Evolutionary conservation across 2,888 invertebrate species (phyloP), one percentile per base, ranked within the genome.

Genomic region (Sthenelais limicola): DNA sequence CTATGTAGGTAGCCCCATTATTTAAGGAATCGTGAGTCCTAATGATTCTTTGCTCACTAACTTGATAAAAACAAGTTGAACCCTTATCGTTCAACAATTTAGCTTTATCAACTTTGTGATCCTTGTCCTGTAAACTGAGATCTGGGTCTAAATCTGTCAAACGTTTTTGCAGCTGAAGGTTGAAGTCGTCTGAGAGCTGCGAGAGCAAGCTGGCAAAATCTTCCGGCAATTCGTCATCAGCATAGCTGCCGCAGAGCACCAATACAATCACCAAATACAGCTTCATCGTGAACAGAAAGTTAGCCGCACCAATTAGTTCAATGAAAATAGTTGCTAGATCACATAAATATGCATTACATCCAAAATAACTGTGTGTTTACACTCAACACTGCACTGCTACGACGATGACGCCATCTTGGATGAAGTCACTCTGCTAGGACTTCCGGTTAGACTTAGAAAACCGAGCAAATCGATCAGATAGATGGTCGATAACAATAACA

Each of bases 371-470:
- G 21, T 38, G 38, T 62, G 62, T 62, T 62, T 62, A 62, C 62
- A 62, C 62, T 35, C 38, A 26, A 4, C 24, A 15, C n/a, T 2
- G 38, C 62, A 33, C 62, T 62, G 62, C 62, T 62, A 62, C 33
- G 24, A 62, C 62, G 62, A n/a, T n/a, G n/a, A 62, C 62, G 62
- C 62, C 62, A 62, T 62, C 26, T 62, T 62, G 62, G 62, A 38
- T 62, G 35, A 38, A 28, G 38, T 1, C 43, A 43, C n/a, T n/a
- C n/a, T n/a, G n/a, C n/a, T n/a, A n/a, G n/a, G n/a, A n/a, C n/a
- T n/a, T n/a, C n/a, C n/a, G n/a, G n/a, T n/a, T n/a, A n/a, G n/a
- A n/a, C n/a, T n/a, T n/a, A n/a, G n/a, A n/a, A n/a, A n/a, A n/a
- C n/a, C n/a, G n/a, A n/a, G n/a, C n/a, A n/a, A n/a, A n/a, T n/a